A percentile compares a stretch with the other conserved stretches of the same genome.
Evolutionary conservation across 35 echinoderm and acorn worm genomes (phyloP).

Genomic region (Diadema setosum): DNA sequence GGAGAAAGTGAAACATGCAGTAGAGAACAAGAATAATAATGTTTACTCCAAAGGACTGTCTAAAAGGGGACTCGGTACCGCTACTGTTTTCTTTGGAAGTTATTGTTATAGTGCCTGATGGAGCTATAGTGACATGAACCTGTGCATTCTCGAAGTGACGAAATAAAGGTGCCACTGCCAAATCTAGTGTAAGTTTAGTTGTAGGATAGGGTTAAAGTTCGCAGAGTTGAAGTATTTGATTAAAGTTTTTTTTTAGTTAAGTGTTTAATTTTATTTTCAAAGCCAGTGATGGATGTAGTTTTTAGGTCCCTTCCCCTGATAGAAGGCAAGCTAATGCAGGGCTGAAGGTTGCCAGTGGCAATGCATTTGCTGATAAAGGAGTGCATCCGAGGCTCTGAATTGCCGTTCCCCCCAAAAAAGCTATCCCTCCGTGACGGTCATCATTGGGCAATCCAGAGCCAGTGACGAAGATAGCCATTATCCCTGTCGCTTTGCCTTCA

Average conservation of each 20-base stretch:
- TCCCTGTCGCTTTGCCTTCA: not conserved
- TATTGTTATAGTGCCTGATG: too few species aligned
- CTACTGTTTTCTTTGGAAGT: too few species aligned
- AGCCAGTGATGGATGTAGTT: not conserved
- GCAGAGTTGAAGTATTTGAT: not conserved
- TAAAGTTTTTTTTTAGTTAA: not conserved
- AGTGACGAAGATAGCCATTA: slow-evolving; percentile 37
- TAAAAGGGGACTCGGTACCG: too few species aligned
- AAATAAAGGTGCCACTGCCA: not conserved
- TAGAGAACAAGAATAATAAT: too few species aligned
- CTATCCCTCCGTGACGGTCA: slow-evolving; percentile 12
- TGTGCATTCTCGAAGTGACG: not conserved
- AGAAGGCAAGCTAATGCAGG: not conserved
- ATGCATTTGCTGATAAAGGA: slow-evolving; percentile 33
- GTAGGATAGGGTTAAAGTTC: not conserved
- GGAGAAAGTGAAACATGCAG: too few species aligned
- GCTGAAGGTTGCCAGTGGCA: not conserved
- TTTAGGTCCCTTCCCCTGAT: not conserved
- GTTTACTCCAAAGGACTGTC: too few species aligned
- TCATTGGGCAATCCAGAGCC: not conserved
- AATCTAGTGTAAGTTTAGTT: not conserved
- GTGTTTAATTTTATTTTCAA: too few species aligned
- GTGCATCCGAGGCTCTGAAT: slow-evolving; percentile 65
- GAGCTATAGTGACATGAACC: too few species aligned
- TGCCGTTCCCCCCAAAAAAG: not conserved